These are phyloP conservation scores for Lanius ludovicianus DNA, from an alignment of 2,113 vertebrate genomes.

Conservation along the genomic window DNA sequence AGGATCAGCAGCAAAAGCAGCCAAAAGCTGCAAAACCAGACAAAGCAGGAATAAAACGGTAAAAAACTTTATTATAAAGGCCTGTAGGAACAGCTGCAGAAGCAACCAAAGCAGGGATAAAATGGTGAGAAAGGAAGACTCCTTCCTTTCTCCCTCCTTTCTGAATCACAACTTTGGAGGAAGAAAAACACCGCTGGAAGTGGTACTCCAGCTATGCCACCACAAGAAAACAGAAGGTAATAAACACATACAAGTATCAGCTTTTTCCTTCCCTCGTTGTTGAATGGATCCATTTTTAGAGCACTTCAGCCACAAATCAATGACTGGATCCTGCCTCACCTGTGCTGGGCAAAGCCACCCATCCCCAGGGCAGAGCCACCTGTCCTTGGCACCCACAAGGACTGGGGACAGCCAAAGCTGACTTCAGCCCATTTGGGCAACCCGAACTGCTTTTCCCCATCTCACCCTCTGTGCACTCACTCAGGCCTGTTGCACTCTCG, in stretches of 20 bases:
- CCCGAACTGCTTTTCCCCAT: not conserved
- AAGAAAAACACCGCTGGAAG: not conserved
- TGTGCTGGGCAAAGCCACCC: not conserved
- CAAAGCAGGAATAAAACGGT: not conserved
- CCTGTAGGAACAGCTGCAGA: not conserved
- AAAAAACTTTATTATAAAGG: not conserved
- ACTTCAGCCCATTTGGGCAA: not conserved
- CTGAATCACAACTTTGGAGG: not conserved
- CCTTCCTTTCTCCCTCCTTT: not conserved
- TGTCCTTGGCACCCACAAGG: fast-evolving
- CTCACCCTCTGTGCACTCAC: constrained; percentile 73
- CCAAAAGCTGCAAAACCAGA: constrained; percentile 19
- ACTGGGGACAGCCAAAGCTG: too few relatives aligned
- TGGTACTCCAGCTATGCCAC: not conserved
- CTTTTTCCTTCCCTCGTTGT: not conserved
- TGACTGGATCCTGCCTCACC: not conserved
- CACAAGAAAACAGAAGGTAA: not conserved
- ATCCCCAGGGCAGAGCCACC: not conserved
- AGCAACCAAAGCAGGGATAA: not conserved
- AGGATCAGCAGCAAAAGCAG: not conserved
- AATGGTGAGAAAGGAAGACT: not conserved
- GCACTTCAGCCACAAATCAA: not conserved
- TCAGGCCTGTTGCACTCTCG: constrained; percentile 94
- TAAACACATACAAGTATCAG: not conserved
- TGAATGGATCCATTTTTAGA: not conserved